These are phyloP conservation scores for Synanthedon andrenaeformis DNA, from an alignment of 2,888 invertebrate species.

Conservation along the genomic window DNA sequence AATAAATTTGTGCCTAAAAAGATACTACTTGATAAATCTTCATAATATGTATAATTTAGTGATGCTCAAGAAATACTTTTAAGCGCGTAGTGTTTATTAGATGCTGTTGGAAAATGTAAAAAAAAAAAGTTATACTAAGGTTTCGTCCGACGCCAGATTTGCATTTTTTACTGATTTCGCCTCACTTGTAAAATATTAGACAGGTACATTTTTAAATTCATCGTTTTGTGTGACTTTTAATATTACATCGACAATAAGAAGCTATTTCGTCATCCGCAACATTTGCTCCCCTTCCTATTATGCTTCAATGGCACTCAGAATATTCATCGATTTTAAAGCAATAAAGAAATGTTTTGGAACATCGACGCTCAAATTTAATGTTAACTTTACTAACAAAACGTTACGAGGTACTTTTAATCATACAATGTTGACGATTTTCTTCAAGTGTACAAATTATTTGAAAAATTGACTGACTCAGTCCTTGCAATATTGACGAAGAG, in stretches of 20 bases:
- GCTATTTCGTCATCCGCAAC: not conserved
- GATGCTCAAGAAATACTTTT: conserved; percentile 60
- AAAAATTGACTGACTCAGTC: not conserved
- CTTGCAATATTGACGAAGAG: too few relatives aligned
- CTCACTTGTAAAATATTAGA: not conserved
- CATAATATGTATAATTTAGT: conserved; percentile 49
- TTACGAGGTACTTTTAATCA: not conserved
- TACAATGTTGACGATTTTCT: not conserved
- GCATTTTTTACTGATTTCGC: conserved; percentile 41
- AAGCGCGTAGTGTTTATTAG: conserved; percentile 59
- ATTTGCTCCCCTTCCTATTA: not conserved
- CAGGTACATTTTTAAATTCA: not conserved
- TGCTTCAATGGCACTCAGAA: not conserved
- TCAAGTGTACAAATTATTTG: not conserved
- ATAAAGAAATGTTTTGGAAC: conserved; percentile 28
- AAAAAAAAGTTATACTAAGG: conserved; percentile 26
- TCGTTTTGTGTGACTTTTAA: not conserved
- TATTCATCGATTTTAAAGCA: conserved; percentile 52
- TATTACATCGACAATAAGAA: not conserved
- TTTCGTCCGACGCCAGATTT: conserved; percentile 47
- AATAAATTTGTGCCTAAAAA: conserved; percentile 65
- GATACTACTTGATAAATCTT: conserved; percentile 36
- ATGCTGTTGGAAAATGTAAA: conserved; percentile 45
- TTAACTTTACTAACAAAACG: conserved; percentile 9
- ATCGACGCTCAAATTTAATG: conserved; percentile 54